Base-by-base conservation (phyloP, 1,140 invertebrate species). In the Apis dorsata region DNA sequence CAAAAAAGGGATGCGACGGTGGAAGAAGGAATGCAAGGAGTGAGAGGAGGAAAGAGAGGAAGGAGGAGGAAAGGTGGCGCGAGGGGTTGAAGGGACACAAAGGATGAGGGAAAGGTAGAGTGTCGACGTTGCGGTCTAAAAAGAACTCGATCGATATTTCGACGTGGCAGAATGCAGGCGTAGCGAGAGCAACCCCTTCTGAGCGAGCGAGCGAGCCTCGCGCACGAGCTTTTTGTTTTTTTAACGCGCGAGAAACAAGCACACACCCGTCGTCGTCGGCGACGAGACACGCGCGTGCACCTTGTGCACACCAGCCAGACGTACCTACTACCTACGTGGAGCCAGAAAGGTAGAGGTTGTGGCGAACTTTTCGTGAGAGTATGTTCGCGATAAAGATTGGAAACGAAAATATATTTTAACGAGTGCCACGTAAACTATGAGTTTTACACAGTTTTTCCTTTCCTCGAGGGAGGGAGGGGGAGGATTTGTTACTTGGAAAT, bases 141-240 rank as follows among this genome's bases (percentile, higher is more conserved):
- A 89, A 86, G 79, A 89, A 81, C 82, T 68, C 86, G 89, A 90
- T 90, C 87, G 88, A 90, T 90, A 90, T 90, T 89, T 85, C 89
- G 82, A 74, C 80, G 72, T 83, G 77, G 72, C 79, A 72, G 79
- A 62, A 76, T 86, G 63, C 85, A 84, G 66, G 28, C 79, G 63
- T 44, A 44, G 34, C 55, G 19, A 55, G 62, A 44, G 34, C 34
- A 44, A 44, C 34, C 34, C 44, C 74, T 34, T 34, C 82, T 76
- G n/a, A 55, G 17, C 53, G 76, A 71, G 24, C 24, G 49, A 53
- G 51, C 68, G 71, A 59, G n/a, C 28, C 28, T 34, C 24, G 28
- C 57, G 72, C 57, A 60, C 57, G 21, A 74, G 60, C 57, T 70
- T 72, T 72, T 79, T 63, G 59, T 71, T 62, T 62, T 79, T 79